These are phyloP conservation scores for Lampris megalopsis DNA, from an alignment of 2,113 vertebrate genomes.

Conservation along the genomic window DNA sequence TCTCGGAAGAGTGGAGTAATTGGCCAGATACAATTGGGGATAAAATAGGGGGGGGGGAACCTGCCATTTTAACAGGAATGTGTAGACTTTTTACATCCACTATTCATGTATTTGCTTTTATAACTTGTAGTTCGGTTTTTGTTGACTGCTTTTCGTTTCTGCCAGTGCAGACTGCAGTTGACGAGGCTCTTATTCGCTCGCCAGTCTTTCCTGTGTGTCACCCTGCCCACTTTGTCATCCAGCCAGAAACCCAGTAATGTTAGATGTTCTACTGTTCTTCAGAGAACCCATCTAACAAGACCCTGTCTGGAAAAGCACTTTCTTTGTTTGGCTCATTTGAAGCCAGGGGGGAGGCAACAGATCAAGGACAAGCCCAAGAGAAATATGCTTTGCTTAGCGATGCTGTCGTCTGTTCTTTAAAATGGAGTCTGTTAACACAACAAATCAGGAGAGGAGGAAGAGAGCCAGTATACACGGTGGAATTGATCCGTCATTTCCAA, in stretches of 20 bases:
- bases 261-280: neutral
- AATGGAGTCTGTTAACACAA: neutral
- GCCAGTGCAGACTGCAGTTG: neutral
- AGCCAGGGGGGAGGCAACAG: neutral
- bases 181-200: neutral
- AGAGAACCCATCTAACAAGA: neutral
- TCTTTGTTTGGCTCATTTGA: neutral
- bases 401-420: too few species aligned
- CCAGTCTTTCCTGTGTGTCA: neutral
- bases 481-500: constrained; percentile 5
- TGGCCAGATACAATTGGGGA: too few species aligned
- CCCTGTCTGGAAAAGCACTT: neutral
- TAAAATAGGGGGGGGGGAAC: too few species aligned
- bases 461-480: neutral
- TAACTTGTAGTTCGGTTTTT: neutral
- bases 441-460: constrained; percentile 13
- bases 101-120: neutral
- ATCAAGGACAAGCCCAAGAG: constrained; percentile 2
- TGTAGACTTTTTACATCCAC: too few species aligned
- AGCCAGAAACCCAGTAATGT: neutral
- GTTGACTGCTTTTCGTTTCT: neutral
- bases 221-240: neutral
- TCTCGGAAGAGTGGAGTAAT: too few species aligned
- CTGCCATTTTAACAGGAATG: too few species aligned
- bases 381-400: constrained; percentile 4